Evolutionary conservation across 2,888 invertebrate species (phyloP), one percentile per base, ranked within the genome.

Genomic region (Trilocha varians): DNA sequence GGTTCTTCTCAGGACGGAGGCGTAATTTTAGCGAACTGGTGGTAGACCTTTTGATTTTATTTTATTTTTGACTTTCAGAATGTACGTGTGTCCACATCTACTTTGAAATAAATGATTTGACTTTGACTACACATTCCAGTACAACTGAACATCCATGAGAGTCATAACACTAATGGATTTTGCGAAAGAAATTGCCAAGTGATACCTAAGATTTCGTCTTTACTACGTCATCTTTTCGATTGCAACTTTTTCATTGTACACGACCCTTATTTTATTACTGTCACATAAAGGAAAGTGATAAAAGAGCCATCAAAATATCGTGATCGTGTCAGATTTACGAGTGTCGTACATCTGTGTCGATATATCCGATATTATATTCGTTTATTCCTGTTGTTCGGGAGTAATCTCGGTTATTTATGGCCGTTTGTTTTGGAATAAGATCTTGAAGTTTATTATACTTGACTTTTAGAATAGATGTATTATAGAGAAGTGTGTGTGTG

Each of bases 91-190:
- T n/a, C n/a, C n/a, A n/a, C n/a, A n/a, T n/a, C n/a, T n/a, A n/a
- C n/a, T n/a, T n/a, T n/a, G n/a, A n/a, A n/a, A n/a, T n/a, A n/a
- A n/a, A n/a, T n/a, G n/a, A n/a, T n/a, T n/a, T n/a, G n/a, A n/a
- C n/a, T n/a, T n/a, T n/a, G n/a, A n/a, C n/a, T n/a, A n/a, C n/a
- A n/a, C n/a, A 11, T 52, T 65, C 66, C 41, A 65, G 59, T 3
- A 14, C n/a, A 5, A 34, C n/a, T 25, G 6, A 4, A 8, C 43
- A 44, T 50, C 35, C 46, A 49, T 38, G 45, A 42, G 40, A 49
- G 50, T 70, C 65, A 70, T 72, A 74, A 65, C 67, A 62, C 70
- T 75, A 74, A 75, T 75, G 72, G 72, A 65, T 65, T 71, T 66
- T 57, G 52, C 53, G 45, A 50, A 54, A 70, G 67, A 64, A 68